Conservation (phyloP, 2,797 vertebrate genomes). For the Lepus townsendii region DNA sequence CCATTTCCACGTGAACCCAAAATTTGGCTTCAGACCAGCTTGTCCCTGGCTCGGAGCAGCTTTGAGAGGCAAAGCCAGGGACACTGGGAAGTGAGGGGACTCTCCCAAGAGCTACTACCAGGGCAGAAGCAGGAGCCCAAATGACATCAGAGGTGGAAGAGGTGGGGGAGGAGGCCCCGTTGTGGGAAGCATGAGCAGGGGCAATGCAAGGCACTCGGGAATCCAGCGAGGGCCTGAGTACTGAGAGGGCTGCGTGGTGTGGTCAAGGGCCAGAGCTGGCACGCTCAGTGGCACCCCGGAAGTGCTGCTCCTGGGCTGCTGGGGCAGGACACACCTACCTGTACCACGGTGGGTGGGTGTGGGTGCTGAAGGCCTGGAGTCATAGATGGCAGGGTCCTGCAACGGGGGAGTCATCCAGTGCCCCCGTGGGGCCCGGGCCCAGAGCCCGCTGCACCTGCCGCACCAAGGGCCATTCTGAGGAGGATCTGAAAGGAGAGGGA, state of each 20-base stretch:
- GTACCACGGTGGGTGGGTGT: slow-evolving; percentile 78
- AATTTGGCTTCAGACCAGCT: not conserved
- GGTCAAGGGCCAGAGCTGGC: not conserved
- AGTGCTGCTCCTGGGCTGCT: not conserved
- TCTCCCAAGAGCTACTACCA: not conserved
- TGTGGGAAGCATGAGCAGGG: not conserved
- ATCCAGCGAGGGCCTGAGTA: not conserved
- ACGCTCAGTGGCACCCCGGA: not conserved
- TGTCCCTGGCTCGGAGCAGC: not conserved
- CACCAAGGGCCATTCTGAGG: slow-evolving; percentile 78
- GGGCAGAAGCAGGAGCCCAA: not conserved
- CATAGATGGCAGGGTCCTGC: slow-evolving; percentile 79
- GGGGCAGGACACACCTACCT: slow-evolving; percentile 74
- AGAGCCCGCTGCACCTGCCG: slow-evolving; percentile 60
- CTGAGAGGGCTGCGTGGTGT: not conserved
- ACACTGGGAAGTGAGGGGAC: not conserved
- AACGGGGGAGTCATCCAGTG: slow-evolving; percentile 79
- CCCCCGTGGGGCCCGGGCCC: slow-evolving; percentile 71
- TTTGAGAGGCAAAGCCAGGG: not conserved
- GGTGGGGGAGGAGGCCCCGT: not conserved
- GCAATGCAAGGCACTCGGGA: not conserved
- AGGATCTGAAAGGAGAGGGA: slow-evolving; percentile 79
- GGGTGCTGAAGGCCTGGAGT: slow-evolving; percentile 84
- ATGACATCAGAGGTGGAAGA: not conserved
- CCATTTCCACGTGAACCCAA: not conserved